Base-by-base conservation (phyloP, 2,888 invertebrate species). In the Caenorhabditis sp. region DNA sequence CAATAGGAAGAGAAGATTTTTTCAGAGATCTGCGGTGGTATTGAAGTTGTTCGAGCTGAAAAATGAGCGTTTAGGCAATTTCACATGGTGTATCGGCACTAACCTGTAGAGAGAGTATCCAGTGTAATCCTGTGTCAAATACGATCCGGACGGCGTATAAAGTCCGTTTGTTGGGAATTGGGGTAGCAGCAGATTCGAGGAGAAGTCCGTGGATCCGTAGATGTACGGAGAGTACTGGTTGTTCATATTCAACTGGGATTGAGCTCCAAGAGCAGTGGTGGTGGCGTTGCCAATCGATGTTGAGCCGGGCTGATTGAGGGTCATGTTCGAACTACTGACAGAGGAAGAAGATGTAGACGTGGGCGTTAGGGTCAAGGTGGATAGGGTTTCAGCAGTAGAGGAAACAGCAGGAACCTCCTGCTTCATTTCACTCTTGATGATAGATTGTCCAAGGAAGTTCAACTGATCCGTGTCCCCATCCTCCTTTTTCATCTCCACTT, bases 11-110 rank as follows among this genome's bases (percentile, higher is more conserved):
- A n/a, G n/a, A n/a, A n/a, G n/a, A n/a, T n/a, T 37, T 37, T 13
- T 35, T 85, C 62, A 85, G 24, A 85, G 79, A 58, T 86, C 85
- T 8, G 84, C 83, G 17, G 82, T 83, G 15, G 85, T 81, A 55
- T 83, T 82, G 24, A 84, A 83, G 62, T 84, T 84, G 37, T 71
- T 79, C 13, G 83, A 80, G 78, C 86, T 85, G 75, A 85, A 85
- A 22, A 30, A 5, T 17, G 24, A 13, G 24, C 2, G 8, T 8
- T 13, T 22, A 20, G 32, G 32, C 43, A 58, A 5, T 24, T 26
- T 17, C 15, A 11, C 11, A 13, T 11, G 39, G 32, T 17, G 55
- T n/a, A 17, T 45, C 26, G 15, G n/a, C 9, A 46, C 32, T 24
- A 58, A 80, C 80, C 80, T 80, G 52, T 81, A 81, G 9, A 81